phyloP scores from a whole-genome alignment of 2,113 vertebrate genomes.

The Camelus dromedarius region DNA sequence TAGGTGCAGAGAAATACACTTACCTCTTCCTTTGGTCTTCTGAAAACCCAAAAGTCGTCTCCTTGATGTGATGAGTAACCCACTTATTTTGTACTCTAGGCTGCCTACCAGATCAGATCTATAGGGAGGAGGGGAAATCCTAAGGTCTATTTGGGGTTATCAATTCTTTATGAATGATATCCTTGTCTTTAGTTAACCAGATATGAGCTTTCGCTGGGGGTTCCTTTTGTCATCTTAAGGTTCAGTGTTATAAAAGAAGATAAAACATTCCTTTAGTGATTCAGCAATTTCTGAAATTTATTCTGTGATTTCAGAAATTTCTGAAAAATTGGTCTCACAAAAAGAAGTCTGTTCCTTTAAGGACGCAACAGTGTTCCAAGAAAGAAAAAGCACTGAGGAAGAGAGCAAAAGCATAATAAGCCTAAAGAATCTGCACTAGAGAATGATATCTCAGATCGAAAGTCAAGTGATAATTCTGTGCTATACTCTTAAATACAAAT shows the following conservation, averaged over 20 bases:
- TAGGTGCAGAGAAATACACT: not conserved
- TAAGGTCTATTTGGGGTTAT: not conserved
- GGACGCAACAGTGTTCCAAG: not conserved
- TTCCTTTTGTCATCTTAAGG: not conserved
- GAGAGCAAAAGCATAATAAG: not conserved
- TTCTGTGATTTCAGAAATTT: not conserved
- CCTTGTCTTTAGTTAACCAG: not conserved
- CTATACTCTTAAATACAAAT: not conserved
- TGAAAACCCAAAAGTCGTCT: not conserved
- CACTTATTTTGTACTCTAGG: not conserved
- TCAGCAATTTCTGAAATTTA: not conserved
- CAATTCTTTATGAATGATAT: not conserved
- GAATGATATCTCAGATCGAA: not conserved
- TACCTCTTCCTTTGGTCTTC: not conserved
- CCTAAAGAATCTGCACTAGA: not conserved
- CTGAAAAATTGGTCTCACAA: not conserved
- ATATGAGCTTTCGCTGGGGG: not conserved
- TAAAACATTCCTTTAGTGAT: not conserved
- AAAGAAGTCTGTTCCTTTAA: slow-evolving; percentile 13
- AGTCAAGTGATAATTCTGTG: not conserved
- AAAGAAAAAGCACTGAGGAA: not conserved
- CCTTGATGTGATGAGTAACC: not conserved
- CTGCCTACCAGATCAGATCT: not conserved
- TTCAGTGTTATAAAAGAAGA: not conserved
- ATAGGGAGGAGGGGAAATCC: not conserved